Percentiles rank a stretch among this genome's conserved stretches.
Conservation (phyloP, 2,888 invertebrate genomes). For the Drosophila prolongata region DNA sequence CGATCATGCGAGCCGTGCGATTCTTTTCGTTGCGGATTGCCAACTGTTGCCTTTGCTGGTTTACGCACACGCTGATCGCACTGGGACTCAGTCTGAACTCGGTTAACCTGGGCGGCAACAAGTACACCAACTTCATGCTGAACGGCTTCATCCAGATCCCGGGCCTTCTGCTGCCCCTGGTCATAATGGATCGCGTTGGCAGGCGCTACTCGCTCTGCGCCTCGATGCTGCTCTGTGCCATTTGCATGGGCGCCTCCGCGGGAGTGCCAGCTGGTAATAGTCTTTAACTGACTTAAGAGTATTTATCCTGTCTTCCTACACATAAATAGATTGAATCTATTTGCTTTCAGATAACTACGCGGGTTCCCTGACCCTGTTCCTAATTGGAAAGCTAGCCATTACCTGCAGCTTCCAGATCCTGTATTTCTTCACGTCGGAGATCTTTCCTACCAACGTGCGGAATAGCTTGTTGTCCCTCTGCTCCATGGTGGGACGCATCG, state of each 20-base stretch:
- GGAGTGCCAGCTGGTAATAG: slow-evolving; percentile 66
- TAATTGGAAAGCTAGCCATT: slow-evolving; percentile 88
- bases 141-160: slow-evolving; percentile 88
- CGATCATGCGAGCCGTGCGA: slow-evolving; percentile 66
- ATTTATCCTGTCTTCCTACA: too few relatives aligned
- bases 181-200: slow-evolving; percentile 88
- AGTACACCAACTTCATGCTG: slow-evolving; percentile 90
- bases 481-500: slow-evolving; percentile 89
- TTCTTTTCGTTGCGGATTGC: slow-evolving; percentile 79
- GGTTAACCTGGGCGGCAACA: slow-evolving; percentile 89
- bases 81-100: slow-evolving; percentile 92
- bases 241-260: slow-evolving; percentile 81
- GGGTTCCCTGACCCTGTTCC: slow-evolving; percentile 86
- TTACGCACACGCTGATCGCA: slow-evolving; percentile 91
- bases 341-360: slow-evolving; percentile 61
- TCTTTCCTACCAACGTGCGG: slow-evolving; percentile 89
- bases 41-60: slow-evolving; percentile 91
- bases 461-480: slow-evolving; percentile 88
- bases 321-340: too few relatives aligned
- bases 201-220: slow-evolving; percentile 87
- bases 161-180: slow-evolving; percentile 87
- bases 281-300: background rate
- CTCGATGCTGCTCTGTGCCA: slow-evolving; percentile 87
- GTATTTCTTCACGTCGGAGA: slow-evolving; percentile 89
- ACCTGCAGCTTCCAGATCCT: slow-evolving; percentile 88